phyloP scores from a whole-genome alignment of 2,888 invertebrate species.

The Eristalis tenax region DNA sequence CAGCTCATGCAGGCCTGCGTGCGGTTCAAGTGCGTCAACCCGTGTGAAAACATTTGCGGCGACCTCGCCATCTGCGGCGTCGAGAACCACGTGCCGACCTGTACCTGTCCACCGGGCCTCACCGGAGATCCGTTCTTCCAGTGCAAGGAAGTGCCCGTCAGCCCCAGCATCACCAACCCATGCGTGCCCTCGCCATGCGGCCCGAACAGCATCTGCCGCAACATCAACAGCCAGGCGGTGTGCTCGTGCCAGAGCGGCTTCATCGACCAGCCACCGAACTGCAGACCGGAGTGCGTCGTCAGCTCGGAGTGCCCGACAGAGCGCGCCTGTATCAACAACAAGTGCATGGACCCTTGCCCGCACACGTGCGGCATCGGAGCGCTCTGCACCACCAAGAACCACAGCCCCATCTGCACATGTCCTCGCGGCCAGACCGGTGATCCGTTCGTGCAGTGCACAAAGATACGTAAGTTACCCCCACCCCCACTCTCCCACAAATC shows the following conservation, averaged over 20 bases:
- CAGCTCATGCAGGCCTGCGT: slow-evolving; percentile 88
- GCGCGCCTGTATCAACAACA: slow-evolving; percentile 91
- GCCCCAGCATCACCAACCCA: slow-evolving; percentile 84
- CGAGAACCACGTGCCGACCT: slow-evolving; percentile 89
- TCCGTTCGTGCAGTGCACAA: slow-evolving; percentile 90
- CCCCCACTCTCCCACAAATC: not conserved
- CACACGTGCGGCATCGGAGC: slow-evolving; percentile 93
- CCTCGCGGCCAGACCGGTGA: slow-evolving; percentile 92
- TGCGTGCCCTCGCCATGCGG: slow-evolving; percentile 94
- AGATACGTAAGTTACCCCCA: slow-evolving; percentile 84
- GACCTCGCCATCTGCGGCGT: slow-evolving; percentile 89
- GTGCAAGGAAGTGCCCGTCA: slow-evolving; percentile 83
- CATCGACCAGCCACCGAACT: slow-evolving; percentile 89
- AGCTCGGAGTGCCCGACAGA: slow-evolving; percentile 92
- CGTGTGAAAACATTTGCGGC: slow-evolving; percentile 92
- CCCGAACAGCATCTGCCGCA: slow-evolving; percentile 92
- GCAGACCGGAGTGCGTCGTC: slow-evolving; percentile 93
- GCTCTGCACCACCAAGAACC: slow-evolving; percentile 90
- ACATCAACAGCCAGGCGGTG: slow-evolving; percentile 89
- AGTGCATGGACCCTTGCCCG: slow-evolving; percentile 93
- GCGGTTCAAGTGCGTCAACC: slow-evolving; percentile 91
- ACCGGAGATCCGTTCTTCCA: slow-evolving; percentile 92
- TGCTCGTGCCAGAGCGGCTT: slow-evolving; percentile 92
- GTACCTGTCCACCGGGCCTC: slow-evolving; percentile 88
- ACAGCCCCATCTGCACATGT: slow-evolving; percentile 94